phyloP scores from a whole-genome alignment of 2,797 vertebrate species.

The Gymnoscopelus microlampas region DNA sequence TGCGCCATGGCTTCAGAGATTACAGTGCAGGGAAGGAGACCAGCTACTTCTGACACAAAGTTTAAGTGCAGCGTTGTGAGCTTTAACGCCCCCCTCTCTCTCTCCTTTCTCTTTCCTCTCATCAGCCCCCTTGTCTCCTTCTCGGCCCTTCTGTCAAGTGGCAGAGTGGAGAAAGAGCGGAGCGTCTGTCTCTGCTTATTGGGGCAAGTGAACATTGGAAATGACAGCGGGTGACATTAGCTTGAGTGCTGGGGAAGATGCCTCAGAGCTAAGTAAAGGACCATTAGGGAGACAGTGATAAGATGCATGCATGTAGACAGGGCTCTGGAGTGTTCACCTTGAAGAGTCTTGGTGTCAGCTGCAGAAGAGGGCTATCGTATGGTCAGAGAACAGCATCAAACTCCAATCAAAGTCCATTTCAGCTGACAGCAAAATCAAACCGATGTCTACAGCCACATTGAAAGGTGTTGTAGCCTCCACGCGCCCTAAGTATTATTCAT shows the following conservation, averaged over 20 bases:
- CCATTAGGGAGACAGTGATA: conserved; percentile 75
- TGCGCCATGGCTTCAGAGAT: conserved; percentile 62
- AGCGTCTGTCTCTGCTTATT: conserved; percentile 70
- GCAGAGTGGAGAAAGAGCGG: conserved; percentile 53
- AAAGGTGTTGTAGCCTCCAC: conserved; percentile 65
- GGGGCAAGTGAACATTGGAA: conserved; percentile 79
- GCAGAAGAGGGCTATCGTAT: conserved; percentile 66
- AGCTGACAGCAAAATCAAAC: conserved; percentile 70
- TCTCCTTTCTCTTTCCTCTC: conserved; percentile 59
- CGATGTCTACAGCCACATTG: conserved; percentile 43
- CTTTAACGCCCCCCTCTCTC: conserved; percentile 57
- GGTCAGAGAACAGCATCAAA: conserved; percentile 69
- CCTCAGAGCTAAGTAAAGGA: conserved; percentile 72
- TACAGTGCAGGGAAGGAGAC: conserved; percentile 47
- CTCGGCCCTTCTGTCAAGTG: conserved; percentile 63
- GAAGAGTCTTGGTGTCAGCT: conserved; percentile 69
- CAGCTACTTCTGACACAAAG: conserved; percentile 72
- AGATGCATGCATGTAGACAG: conserved; percentile 72
- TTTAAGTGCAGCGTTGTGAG: conserved; percentile 56
- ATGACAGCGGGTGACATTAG: conserved; percentile 76
- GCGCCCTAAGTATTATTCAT: conserved; percentile 64
- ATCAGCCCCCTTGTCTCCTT: conserved; percentile 59
- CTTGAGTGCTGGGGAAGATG: conserved; percentile 71
- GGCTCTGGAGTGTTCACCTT: conserved; percentile 73
- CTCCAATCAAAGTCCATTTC: conserved; percentile 70